A percentile compares a stretch with the other conserved stretches of the same genome.
Evolutionary conservation across 2,797 vertebrate species (phyloP).

Genomic region (Xenentodon cancila): DNA sequence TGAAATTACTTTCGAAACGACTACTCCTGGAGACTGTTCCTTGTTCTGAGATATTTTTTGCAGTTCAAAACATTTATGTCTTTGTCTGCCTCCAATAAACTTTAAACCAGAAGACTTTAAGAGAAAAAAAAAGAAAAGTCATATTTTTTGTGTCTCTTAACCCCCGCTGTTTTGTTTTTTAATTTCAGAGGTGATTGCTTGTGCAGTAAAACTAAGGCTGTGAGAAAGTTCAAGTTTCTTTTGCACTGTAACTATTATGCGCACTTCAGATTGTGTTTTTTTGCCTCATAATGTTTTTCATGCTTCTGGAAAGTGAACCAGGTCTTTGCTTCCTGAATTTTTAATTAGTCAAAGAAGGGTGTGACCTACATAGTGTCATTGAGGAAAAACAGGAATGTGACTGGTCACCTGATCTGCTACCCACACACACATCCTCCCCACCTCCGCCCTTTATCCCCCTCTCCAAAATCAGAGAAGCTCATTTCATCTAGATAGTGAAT

Average conservation of each 20-base stretch:
- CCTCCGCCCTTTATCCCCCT: background rate
- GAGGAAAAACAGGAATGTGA: constrained; percentile 43
- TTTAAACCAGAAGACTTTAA: too few species aligned
- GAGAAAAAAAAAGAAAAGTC: too few species aligned
- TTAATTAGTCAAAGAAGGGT: constrained; percentile 73
- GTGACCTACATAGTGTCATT: constrained; percentile 67
- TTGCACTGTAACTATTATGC: background rate
- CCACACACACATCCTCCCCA: background rate
- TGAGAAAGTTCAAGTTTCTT: background rate
- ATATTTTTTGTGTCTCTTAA: too few species aligned
- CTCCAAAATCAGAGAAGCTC: constrained; percentile 61
- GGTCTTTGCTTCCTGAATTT: constrained; percentile 71
- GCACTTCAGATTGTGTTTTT: background rate
- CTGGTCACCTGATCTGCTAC: constrained; percentile 60
- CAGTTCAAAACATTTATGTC: too few species aligned
- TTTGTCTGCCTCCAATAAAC: too few species aligned
- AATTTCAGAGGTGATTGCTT: too few species aligned
- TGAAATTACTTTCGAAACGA: too few species aligned
- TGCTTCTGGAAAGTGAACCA: constrained; percentile 31
- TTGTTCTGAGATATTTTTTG: too few species aligned
- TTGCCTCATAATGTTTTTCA: constrained; percentile 9
- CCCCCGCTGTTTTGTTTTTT: too few species aligned
- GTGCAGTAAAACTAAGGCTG: too few species aligned
- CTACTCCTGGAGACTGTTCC: too few species aligned
- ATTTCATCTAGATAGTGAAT: constrained; percentile 47